phyloP scores from a whole-genome alignment of 2,797 vertebrate species.

The Falco novaeseelandiae region DNA sequence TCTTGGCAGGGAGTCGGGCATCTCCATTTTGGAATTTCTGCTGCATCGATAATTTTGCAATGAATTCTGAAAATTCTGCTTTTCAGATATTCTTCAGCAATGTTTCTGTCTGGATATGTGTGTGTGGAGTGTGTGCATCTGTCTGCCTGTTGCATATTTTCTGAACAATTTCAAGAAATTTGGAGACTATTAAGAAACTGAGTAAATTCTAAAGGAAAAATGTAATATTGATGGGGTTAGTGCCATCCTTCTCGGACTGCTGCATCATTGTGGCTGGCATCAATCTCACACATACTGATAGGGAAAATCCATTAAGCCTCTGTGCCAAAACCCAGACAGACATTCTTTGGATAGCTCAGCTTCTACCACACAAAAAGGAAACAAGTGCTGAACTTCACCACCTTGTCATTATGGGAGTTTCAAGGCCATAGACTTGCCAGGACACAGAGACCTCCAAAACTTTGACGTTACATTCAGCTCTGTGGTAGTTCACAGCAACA shows the following conservation, averaged over 20 bases:
- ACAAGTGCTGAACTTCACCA: neutral
- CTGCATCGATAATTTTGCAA: neutral
- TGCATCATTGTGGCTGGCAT: neutral
- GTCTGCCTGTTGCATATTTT: fast-evolving
- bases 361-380: neutral
- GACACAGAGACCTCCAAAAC: neutral
- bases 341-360: neutral
- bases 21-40: neutral
- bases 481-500: neutral
- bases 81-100: neutral
- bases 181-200: neutral
- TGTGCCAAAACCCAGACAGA: neutral
- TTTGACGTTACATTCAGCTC: neutral
- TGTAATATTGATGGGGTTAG: neutral
- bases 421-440: neutral
- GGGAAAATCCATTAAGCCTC: neutral
- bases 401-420: neutral
- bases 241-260: neutral
- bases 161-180: neutral
- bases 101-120: neutral
- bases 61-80: neutral
- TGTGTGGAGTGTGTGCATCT: too few relatives aligned
- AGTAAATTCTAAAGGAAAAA: neutral
- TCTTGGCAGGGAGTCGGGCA: neutral
- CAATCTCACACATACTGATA: neutral